Percentiles rank a stretch among this genome's conserved stretches.
Evolutionary conservation across 2,888 invertebrate species (phyloP).

Genomic region (Eupithecia vulgata): DNA sequence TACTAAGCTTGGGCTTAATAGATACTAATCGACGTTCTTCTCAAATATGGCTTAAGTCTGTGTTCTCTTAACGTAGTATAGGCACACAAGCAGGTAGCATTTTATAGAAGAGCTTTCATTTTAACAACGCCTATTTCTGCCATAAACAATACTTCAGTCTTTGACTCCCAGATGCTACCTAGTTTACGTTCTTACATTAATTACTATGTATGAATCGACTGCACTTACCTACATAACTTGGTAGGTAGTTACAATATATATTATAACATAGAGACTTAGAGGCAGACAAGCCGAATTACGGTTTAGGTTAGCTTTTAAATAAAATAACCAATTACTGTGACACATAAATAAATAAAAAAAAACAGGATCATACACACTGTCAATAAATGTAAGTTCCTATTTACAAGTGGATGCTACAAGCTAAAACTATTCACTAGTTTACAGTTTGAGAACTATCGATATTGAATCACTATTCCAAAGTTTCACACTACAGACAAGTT

Average conservation of each 20-base stretch:
- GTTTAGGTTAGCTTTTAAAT: too few species aligned
- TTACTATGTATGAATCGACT: too few species aligned
- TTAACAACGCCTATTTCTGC: not conserved
- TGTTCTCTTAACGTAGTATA: not conserved
- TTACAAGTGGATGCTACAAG: not conserved
- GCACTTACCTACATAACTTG: too few species aligned
- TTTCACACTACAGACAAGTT: constrained; percentile 24
- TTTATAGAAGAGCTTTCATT: not conserved
- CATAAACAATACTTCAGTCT: not conserved
- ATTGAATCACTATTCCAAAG: constrained; percentile 18
- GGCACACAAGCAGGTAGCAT: not conserved
- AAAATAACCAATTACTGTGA: too few species aligned
- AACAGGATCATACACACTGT: not conserved
- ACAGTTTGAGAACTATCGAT: constrained; percentile 10
- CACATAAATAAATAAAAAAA: too few species aligned
- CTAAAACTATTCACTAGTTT: constrained; percentile 13
- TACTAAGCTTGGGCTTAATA: constrained; percentile 37
- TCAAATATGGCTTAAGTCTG: not conserved
- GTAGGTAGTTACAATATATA: too few species aligned
- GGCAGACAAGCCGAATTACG: too few species aligned
- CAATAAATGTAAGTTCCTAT: constrained; percentile 3
- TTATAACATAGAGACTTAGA: too few species aligned
- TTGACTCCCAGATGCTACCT: too few species aligned
- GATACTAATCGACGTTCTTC: constrained; percentile 34
- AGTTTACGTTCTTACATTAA: too few species aligned